These are phyloP conservation scores for Latrodectus geometricus DNA, from an alignment of 1,140 invertebrate species.

Conservation along the genomic window DNA sequence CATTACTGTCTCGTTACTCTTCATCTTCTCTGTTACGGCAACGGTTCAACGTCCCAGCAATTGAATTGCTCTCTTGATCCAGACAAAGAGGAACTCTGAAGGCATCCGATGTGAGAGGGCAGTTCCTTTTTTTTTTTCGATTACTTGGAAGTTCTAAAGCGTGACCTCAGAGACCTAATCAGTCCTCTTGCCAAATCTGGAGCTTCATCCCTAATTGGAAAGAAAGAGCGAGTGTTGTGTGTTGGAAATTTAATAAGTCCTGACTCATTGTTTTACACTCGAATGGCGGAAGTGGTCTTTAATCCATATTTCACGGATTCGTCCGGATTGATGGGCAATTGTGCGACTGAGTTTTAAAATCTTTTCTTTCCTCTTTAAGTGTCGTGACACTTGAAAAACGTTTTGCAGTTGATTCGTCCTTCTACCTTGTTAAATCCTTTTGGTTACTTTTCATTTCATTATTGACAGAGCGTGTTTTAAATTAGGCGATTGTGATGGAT, in stretches of 20 bases:
- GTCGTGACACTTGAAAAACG: too few species aligned
- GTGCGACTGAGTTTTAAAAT: too few species aligned
- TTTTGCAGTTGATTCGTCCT: too few species aligned
- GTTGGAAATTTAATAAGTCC: constrained; percentile 14
- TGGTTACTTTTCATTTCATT: too few species aligned
- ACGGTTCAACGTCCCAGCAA: constrained; percentile 43
- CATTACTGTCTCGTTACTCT: background rate
- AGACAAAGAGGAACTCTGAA: constrained; percentile 23
- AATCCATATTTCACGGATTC: constrained; percentile 14
- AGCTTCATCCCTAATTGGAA: constrained; percentile 36
- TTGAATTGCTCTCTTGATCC: constrained; percentile 51
- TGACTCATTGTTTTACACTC: background rate
- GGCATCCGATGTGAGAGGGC: constrained; percentile 29
- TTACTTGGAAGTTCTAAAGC: background rate
- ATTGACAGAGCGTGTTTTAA: too few species aligned
- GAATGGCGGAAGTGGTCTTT: background rate
- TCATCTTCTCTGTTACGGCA: background rate
- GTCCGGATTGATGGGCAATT: too few species aligned
- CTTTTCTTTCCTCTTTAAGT: too few species aligned
- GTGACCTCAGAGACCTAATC: constrained; percentile 52
- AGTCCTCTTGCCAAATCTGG: constrained; percentile 46
- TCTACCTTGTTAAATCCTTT: too few species aligned
- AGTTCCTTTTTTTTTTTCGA: background rate
- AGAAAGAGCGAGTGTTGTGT: constrained; percentile 2
- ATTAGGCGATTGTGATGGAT: too few species aligned